These are phyloP conservation scores for Orestias chungarensis DNA, from an alignment of 2,797 vertebrate genomes.

Conservation along the genomic window DNA sequence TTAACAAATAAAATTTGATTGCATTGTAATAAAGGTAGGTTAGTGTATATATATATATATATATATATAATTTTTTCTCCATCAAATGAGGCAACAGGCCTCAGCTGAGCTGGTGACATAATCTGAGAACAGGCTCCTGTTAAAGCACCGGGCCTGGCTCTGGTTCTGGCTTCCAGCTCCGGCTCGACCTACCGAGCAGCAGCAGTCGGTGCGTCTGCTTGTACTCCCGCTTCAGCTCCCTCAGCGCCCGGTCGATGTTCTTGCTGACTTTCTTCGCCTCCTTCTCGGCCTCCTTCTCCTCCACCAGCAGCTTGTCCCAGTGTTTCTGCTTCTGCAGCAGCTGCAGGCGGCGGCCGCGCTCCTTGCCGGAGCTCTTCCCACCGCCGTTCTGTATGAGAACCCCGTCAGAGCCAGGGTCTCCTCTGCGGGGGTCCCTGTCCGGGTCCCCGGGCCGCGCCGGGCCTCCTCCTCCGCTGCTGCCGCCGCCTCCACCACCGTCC, in stretches of 20 bases:
- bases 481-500: conserved; percentile 77
- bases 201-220: conserved; percentile 95
- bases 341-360: conserved; percentile 79
- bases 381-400: conserved; percentile 83
- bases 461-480: conserved; percentile 64
- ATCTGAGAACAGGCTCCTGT: conserved; percentile 53
- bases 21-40: too few relatives aligned
- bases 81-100: conserved; percentile 66
- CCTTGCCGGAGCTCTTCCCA: conserved; percentile 75
- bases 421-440: conserved; percentile 77
- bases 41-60: too few relatives aligned
- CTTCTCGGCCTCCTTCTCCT: conserved; percentile 93
- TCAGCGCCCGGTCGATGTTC: conserved; percentile 89
- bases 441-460: conserved; percentile 78
- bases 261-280: conserved; percentile 94
- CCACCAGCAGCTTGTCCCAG: conserved; percentile 88
- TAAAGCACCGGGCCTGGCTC: too few relatives aligned
- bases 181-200: conserved; percentile 86
- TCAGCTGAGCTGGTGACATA: conserved; percentile 54
- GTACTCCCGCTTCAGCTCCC: conserved; percentile 92
- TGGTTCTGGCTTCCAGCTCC: too few relatives aligned
- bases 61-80: too few relatives aligned
- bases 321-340: conserved; percentile 85
- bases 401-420: conserved; percentile 76
- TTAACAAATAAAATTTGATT: not conserved